phyloP scores from a whole-genome alignment of 2,797 vertebrate genomes.

The Coccyzus lansbergi region DNA sequence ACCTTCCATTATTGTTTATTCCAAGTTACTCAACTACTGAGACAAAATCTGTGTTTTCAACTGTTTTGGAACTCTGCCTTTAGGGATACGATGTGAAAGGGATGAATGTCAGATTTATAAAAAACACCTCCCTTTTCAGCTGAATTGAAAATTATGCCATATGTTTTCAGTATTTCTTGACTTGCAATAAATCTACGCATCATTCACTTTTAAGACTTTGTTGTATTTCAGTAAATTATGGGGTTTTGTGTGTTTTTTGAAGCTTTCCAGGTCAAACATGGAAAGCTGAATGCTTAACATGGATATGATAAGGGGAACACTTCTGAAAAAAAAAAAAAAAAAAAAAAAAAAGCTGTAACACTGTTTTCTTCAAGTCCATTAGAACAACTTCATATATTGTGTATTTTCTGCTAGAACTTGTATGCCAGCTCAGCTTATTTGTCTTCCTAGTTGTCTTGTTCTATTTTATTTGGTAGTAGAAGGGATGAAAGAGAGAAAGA shows the following conservation, averaged over 20 bases:
- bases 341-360: background rate
- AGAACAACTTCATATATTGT: background rate
- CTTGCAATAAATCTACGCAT: background rate
- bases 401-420: background rate
- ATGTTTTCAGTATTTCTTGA: background rate
- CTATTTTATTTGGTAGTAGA: background rate
- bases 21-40: background rate
- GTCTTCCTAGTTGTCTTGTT: background rate
- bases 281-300: background rate
- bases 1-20: background rate
- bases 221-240: background rate
- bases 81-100: background rate
- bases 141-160: background rate
- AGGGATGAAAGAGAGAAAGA: background rate
- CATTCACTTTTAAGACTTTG: background rate
- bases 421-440: background rate
- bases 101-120: conserved; percentile 8
- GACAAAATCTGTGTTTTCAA: background rate
- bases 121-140: background rate
- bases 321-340: background rate
- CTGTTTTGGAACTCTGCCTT: background rate
- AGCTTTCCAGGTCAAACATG: background rate
- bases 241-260: background rate
- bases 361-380: background rate
- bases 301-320: background rate